Evolutionary conservation across 2,888 invertebrate genomes (phyloP), one percentile per base, ranked within the genome.

Genomic region (Lepidonotus clava): DNA sequence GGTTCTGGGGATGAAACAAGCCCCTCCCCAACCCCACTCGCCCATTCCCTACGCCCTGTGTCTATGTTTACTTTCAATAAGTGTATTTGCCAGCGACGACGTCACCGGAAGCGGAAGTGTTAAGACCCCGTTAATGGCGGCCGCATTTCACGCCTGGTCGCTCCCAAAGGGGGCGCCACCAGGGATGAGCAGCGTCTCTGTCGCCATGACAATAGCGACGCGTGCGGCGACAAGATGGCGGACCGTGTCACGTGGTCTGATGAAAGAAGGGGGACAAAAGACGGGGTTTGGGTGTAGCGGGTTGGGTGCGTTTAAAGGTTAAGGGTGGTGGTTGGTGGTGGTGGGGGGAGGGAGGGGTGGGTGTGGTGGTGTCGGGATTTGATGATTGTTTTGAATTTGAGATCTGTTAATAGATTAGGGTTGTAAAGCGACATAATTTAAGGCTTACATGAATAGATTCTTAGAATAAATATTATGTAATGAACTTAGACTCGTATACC

Each of bases 191-290:
- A 40, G 76, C 76, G 76, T 40, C 40, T 40, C 40, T 76, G 76
- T 76, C 76, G n/a, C 76, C 21, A 6, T 40, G 38, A 76, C 76
- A 76, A 76, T 76, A 76, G 76, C n/a, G 76, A 76, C 76, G 76
- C 36, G 40, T 76, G 76, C 76, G 36, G 11, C 14, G 28, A 76
- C 76, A 76, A 76, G 76, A 76, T 76, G 76, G 76, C 76, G 76
- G 38, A 40, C 40, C 76, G 24, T 34, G 76, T 36, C 76, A 76
- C 76, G 76, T 76, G 76, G 36, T 76, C 18, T 18, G 36, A 11
- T 61, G n/a, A 61, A 61, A 61, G 76, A 21, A 76, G 36, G n/a
- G 38, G n/a, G 38, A 28, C 36, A 51, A 51, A 14, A 51, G 51
- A 51, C 21, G 51, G 51, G 11, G 51, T 21, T 51, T 14, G 76